Evolutionary conservation across 2,113 vertebrate species (phyloP).

Genomic region (Tor tambroides): DNA sequence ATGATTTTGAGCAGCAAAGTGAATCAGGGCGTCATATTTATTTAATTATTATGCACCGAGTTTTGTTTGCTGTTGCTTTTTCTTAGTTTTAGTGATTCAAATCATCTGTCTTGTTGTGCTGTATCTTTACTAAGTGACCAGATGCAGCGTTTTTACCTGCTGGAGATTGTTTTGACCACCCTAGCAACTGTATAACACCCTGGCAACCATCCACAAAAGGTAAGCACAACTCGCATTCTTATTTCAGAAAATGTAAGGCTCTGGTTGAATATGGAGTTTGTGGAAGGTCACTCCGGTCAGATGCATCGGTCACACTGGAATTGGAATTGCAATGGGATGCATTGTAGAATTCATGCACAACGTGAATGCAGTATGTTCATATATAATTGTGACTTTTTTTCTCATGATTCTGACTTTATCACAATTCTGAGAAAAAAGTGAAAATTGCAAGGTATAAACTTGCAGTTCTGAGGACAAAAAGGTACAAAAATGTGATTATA

Average conservation of each 20-base stretch:
- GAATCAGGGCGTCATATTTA: neutral
- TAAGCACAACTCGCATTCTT: neutral
- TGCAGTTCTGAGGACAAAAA: too few relatives aligned
- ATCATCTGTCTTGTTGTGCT: neutral
- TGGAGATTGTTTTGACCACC: neutral
- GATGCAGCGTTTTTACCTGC: neutral
- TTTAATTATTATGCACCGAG: neutral
- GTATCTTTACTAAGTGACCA: neutral
- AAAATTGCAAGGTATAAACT: too few relatives aligned
- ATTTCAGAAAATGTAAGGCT: neutral
- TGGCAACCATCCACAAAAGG: constrained; percentile 1
- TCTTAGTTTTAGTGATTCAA: neutral
- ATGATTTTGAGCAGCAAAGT: neutral
- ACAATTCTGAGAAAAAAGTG: too few relatives aligned
- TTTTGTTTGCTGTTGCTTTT: neutral
- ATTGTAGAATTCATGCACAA: neutral
- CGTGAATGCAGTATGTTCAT: neutral
- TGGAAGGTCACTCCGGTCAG: constrained; percentile 10
- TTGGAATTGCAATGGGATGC: neutral
- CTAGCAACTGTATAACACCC: neutral
- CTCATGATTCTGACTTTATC: too few relatives aligned
- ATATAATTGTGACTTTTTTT: too few relatives aligned
- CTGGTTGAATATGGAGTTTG: neutral
- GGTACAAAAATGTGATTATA: too few relatives aligned
- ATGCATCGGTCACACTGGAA: neutral